These are phyloP conservation scores for Oenanthe oenanthe DNA, from an alignment of 2,113 vertebrate genomes.

Conservation along the genomic window DNA sequence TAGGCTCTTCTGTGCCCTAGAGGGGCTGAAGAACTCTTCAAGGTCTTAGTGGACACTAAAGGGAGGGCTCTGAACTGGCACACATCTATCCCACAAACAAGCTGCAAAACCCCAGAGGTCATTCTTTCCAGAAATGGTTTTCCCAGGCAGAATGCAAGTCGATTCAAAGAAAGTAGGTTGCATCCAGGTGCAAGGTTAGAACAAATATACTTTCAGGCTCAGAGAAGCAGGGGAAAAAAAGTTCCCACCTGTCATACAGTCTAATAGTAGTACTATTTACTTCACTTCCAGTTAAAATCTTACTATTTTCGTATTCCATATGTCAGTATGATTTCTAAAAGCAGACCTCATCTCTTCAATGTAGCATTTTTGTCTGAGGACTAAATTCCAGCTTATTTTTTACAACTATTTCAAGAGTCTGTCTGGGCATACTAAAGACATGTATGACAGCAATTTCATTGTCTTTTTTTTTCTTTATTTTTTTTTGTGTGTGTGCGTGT, in stretches of 20 bases:
- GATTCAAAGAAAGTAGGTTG: constrained; percentile 47
- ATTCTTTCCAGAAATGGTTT: constrained; percentile 68
- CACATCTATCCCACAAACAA: constrained; percentile 63
- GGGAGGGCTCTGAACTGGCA: constrained; percentile 43
- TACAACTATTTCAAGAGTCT: neutral
- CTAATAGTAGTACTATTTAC: neutral
- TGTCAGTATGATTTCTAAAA: neutral
- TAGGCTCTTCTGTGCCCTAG: constrained; percentile 60
- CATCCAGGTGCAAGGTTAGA: constrained; percentile 66
- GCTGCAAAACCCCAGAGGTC: constrained; percentile 35
- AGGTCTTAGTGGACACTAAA: constrained; percentile 55
- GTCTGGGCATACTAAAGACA: neutral
- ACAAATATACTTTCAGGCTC: constrained; percentile 50
- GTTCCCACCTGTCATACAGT: neutral
- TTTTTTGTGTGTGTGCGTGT: neutral
- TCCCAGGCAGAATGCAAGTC: constrained; percentile 67
- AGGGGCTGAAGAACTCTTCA: constrained; percentile 74
- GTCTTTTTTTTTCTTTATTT: neutral
- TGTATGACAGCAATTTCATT: neutral
- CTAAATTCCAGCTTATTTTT: neutral
- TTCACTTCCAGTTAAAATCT: neutral
- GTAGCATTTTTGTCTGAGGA: neutral
- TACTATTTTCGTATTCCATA: neutral
- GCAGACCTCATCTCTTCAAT: neutral
- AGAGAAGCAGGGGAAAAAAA: constrained; percentile 10